These are phyloP conservation scores for Epirrhoe tristata DNA, from an alignment of 2,888 invertebrate species.

Conservation along the genomic window DNA sequence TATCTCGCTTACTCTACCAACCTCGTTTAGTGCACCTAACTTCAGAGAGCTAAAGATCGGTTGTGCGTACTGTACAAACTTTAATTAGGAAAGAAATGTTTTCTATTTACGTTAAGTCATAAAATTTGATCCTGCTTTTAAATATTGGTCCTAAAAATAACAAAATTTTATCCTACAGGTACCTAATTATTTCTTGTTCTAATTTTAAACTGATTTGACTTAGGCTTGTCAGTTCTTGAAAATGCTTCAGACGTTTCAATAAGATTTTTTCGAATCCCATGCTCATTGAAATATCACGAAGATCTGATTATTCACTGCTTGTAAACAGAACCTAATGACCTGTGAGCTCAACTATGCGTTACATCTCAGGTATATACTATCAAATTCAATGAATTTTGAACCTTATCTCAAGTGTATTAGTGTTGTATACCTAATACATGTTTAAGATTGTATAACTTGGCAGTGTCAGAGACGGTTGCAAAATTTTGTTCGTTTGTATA, in stretches of 20 bases:
- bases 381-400: constrained; percentile 15
- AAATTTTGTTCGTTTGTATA: constrained; percentile 32
- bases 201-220: neutral
- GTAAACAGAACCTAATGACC: constrained; percentile 34
- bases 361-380: constrained; percentile 22
- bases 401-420: constrained; percentile 20
- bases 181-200: neutral
- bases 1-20: too few relatives aligned
- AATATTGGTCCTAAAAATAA: too few relatives aligned
- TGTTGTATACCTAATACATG: constrained; percentile 8
- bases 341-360: constrained; percentile 25
- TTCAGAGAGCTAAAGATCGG: too few relatives aligned
- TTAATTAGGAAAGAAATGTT: neutral
- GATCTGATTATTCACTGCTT: constrained; percentile 28
- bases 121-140: too few relatives aligned
- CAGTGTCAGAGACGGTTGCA: constrained; percentile 32
- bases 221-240: too few relatives aligned
- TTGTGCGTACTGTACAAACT: too few relatives aligned
- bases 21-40: too few relatives aligned
- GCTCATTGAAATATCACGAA: constrained; percentile 29
- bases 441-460: constrained; percentile 31
- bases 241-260: neutral
- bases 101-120: neutral
- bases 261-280: neutral
- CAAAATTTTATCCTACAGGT: too few relatives aligned